A percentile compares a stretch with the other conserved stretches of the same genome.
Conservation (phyloP, 2,113 vertebrate species). For the Camarhynchus parvulus region DNA sequence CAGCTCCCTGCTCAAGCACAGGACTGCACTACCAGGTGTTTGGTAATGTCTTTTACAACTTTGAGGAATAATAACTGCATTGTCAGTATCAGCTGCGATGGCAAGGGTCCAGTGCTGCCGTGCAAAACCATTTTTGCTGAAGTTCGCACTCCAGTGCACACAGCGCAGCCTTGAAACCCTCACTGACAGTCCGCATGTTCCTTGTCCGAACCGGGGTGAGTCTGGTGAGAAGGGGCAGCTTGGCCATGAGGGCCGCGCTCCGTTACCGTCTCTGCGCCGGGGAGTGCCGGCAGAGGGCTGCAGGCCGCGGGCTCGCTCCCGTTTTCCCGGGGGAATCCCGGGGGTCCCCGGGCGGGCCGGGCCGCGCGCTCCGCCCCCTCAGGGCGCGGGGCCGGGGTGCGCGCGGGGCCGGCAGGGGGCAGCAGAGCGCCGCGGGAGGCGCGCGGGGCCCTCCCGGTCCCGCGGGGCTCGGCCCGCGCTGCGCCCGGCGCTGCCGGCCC, state of each 20-base stretch:
- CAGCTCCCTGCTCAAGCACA: too few relatives aligned
- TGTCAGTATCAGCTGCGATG: neutral
- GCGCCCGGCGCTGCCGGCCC: neutral
- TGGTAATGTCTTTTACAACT: neutral
- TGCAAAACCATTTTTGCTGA: neutral
- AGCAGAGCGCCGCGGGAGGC: neutral
- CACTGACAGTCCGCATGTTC: rapidly evolving
- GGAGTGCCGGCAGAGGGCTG: rapidly evolving
- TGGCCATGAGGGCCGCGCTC: rapidly evolving
- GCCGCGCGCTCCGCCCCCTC: neutral
- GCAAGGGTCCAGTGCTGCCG: rapidly evolving
- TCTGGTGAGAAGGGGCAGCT: rapidly evolving
- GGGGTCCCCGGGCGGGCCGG: neutral
- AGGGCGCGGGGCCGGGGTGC: neutral
- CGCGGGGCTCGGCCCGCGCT: too few relatives aligned
- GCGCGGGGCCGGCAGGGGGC: neutral
- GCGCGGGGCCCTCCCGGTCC: too few relatives aligned
- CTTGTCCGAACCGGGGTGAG: rapidly evolving
- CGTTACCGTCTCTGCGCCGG: rapidly evolving
- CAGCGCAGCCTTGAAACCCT: neutral
- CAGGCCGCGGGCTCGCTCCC: rapidly evolving
- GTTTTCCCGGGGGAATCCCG: rapidly evolving
- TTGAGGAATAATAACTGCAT: neutral
- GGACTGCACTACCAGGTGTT: too few relatives aligned
- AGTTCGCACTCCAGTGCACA: rapidly evolving